Evolutionary conservation across 2,888 invertebrate species (phyloP), one percentile per base, ranked within the genome.

Genomic region (Opisthograptis luteolata): DNA sequence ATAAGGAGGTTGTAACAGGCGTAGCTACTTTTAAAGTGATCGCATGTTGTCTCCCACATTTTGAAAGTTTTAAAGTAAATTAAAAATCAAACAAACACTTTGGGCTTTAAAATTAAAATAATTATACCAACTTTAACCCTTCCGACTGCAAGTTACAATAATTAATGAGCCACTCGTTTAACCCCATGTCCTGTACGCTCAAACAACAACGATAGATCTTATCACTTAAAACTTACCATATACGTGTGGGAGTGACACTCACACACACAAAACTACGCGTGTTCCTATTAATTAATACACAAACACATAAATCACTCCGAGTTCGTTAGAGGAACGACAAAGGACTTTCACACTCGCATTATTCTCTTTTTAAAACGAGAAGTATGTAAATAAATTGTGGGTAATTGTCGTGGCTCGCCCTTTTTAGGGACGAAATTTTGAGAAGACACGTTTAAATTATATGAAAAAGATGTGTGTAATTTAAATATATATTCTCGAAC

Each of bases 231-330:
- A 62, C 60, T 62, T 31, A n/a, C 51, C 60, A 9, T 41, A 31
- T 47, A 28, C 56, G 62, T 69, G 73, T 72, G 71, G 68, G 73
- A 68, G 70, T 25, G 28, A 31, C 52, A 49, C n/a, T n/a, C 48
- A 39, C 37, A 40, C 46, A 55, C 47, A 41, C 20, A 8, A 13
- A 40, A 30, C 13, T 40, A 52, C 36, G 35, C 40, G 42, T 47
- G 27, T 84, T 79, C 84, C 83, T 87, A 88, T 89, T 89, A 89
- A 89, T 88, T 88, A 89, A 86, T 84, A 85, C 79, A 80, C 82
- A 70, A 81, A 77, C 79, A 78, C 87, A 88, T 90, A 90, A 87
- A 89, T 90, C 89, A 87, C 83, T 86, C 87, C 71, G 62, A 81
- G 76, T 86, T 90, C 89, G 87, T 89, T 89, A 90, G 84, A 83